Evolutionary conservation across 2,113 vertebrate species (phyloP).

Genomic region (Ceuthmochares aereus): DNA sequence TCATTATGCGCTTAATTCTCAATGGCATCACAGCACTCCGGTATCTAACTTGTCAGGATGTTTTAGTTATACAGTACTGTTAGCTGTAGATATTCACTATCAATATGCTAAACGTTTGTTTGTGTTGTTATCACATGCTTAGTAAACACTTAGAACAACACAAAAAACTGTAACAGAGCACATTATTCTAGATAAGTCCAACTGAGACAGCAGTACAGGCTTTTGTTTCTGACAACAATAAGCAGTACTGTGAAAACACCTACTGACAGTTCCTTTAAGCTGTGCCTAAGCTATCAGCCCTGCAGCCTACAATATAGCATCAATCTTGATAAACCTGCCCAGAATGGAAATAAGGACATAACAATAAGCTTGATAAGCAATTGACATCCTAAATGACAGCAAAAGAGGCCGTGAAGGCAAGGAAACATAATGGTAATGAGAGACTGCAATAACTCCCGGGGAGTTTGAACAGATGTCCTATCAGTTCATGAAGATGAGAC

Average conservation of each 20-base stretch:
- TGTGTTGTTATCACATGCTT: background rate
- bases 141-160: background rate
- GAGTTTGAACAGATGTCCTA: background rate
- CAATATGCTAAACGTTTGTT: conserved; percentile 17
- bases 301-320: background rate
- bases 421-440: background rate
- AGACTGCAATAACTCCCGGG: background rate
- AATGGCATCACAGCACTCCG: background rate
- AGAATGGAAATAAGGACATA: background rate
- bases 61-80: background rate
- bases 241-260: background rate
- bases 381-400: background rate
- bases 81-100: background rate
- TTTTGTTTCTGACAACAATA: background rate
- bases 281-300: background rate
- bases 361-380: background rate
- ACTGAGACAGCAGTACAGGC: background rate
- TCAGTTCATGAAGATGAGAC: background rate
- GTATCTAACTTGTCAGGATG: background rate
- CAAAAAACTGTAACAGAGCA: background rate
- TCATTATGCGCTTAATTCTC: background rate
- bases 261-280: background rate
- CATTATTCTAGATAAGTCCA: conserved; percentile 26
- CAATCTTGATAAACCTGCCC: background rate
- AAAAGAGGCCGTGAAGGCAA: background rate